A percentile compares a stretch with the other conserved stretches of the same genome.
These are phyloP conservation scores for Clinocottus analis DNA, from an alignment of 2,113 vertebrate species.

Conservation along the genomic window DNA sequence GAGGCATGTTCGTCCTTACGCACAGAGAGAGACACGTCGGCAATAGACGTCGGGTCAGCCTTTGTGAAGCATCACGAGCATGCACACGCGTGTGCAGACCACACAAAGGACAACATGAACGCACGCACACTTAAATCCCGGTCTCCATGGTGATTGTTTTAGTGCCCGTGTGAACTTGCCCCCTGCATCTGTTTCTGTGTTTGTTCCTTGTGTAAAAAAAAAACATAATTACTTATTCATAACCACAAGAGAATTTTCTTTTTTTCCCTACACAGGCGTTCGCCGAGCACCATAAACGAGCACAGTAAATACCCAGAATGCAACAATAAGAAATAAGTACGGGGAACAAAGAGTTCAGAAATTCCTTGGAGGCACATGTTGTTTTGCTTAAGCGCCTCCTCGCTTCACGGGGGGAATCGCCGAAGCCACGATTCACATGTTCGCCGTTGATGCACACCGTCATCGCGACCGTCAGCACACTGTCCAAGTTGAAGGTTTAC, in stretches of 20 bases:
- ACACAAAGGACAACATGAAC: conserved; percentile 23
- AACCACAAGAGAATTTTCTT: conserved; percentile 65
- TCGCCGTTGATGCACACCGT: conserved; percentile 19
- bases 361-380: background rate
- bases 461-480: conserved; percentile 23
- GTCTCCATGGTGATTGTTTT: conserved; percentile 85
- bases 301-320: conserved; percentile 49
- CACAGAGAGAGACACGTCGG: conserved; percentile 61
- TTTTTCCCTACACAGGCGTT: conserved; percentile 34
- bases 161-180: conserved; percentile 79
- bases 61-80: conserved; percentile 65
- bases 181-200: conserved; percentile 80
- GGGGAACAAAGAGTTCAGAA: conserved; percentile 24
- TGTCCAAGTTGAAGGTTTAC: conserved; percentile 51
- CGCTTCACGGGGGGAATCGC: conserved; percentile 33
- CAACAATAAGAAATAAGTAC: conserved; percentile 26
- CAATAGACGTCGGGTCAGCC: conserved; percentile 65
- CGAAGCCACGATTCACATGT: conserved; percentile 26
- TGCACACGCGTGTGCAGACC: conserved; percentile 18
- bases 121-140: conserved; percentile 55
- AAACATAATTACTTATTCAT: conserved; percentile 70
- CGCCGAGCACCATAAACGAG: conserved; percentile 37
- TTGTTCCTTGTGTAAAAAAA: conserved; percentile 58
- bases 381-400: conserved; percentile 19
- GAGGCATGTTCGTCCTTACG: conserved; percentile 64